A percentile compares a stretch with the other conserved stretches of the same genome.
Conservation (phyloP, 2,113 vertebrate species). For the Tragelaphus imberbis region DNA sequence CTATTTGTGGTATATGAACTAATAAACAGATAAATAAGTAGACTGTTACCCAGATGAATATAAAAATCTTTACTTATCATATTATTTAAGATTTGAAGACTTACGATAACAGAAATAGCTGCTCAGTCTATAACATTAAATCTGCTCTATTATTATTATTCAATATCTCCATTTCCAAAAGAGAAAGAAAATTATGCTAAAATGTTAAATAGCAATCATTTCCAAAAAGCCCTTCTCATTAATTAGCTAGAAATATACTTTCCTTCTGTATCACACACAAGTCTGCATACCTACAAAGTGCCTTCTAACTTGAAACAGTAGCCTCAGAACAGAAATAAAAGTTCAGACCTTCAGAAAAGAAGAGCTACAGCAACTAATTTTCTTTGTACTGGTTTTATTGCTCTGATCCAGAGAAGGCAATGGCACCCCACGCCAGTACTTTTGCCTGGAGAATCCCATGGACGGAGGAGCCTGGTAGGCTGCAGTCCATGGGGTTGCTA, state of each 20-base stretch:
- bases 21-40: not conserved
- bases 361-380: not conserved
- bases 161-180: constrained; percentile 27
- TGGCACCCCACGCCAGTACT: too few relatives aligned
- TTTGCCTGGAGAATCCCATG: too few relatives aligned
- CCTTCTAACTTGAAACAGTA: constrained; percentile 14
- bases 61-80: not conserved
- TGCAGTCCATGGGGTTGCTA: too few relatives aligned
- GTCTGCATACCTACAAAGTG: not conserved
- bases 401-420: too few relatives aligned
- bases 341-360: not conserved
- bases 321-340: constrained; percentile 17
- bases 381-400: constrained; percentile 73
- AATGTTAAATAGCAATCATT: constrained; percentile 27
- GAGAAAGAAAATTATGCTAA: not conserved
- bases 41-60: not conserved
- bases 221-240: not conserved
- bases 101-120: not conserved
- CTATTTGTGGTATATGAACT: constrained; percentile 8
- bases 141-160: not conserved
- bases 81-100: not conserved
- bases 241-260: not conserved
- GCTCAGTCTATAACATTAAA: not conserved
- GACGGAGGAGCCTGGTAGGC: too few relatives aligned
- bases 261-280: constrained; percentile 12